phyloP scores from a whole-genome alignment of 53 echinoderm and acorn worm genomes.

The Patiria pectinifera region DNA sequence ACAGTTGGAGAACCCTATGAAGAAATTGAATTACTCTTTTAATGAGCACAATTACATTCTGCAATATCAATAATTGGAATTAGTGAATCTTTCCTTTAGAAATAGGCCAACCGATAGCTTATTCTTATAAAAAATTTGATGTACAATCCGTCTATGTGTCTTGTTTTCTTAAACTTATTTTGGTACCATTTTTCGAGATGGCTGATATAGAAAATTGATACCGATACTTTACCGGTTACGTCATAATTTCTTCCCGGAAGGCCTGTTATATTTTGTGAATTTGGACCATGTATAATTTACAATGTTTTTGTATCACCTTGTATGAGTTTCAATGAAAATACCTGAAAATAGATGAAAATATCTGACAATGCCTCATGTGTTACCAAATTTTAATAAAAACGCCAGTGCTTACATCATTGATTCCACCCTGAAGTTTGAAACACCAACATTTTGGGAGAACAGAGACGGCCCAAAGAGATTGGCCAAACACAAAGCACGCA shows the following conservation, averaged over 20 bases:
- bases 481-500: constrained; percentile 20
- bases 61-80: constrained; percentile 63
- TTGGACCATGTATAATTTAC: neutral
- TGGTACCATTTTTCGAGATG: no score
- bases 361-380: no score
- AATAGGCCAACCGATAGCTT: constrained; percentile 21
- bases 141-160: neutral
- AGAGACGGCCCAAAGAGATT: neutral
- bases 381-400: no score
- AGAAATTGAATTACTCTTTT: constrained; percentile 24
- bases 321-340: no score
- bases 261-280: neutral
- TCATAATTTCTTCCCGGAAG: neutral
- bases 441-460: neutral
- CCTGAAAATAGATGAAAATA: no score
- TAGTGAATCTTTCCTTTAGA: constrained; percentile 39
- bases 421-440: no score
- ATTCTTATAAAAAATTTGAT: neutral
- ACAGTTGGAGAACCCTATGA: constrained; percentile 31
- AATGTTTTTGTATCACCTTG: no score
- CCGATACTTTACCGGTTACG: neutral
- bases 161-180: no score
- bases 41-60: constrained; percentile 29
- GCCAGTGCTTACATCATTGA: no score
- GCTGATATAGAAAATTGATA: neutral